Conservation (phyloP, 2,797 vertebrate genomes). For the Steatocranus sp. region DNA sequence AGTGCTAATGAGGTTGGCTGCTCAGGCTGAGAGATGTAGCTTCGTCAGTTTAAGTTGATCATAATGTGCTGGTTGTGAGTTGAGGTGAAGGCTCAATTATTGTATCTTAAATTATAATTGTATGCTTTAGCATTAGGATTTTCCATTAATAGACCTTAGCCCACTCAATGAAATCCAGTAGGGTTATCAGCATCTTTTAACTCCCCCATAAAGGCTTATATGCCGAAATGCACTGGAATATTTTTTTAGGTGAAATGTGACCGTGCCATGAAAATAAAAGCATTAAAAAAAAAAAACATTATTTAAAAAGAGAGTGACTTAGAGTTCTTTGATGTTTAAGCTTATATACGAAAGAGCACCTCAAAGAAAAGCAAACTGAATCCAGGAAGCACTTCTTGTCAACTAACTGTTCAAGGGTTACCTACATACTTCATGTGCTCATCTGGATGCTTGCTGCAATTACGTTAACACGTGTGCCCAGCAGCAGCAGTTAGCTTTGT, state of each 20-base stretch:
- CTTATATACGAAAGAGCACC: neutral
- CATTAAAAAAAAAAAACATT: rapidly evolving
- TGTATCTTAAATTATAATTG: neutral
- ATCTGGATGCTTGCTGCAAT: neutral
- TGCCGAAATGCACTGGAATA: neutral
- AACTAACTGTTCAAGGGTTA: neutral
- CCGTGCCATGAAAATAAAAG: neutral
- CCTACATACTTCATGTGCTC: neutral
- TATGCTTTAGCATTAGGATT: neutral
- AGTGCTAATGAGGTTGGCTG: neutral
- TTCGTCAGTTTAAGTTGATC: neutral
- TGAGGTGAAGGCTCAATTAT: neutral
- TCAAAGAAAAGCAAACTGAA: neutral
- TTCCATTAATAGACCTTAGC: neutral
- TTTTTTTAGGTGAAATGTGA: neutral
- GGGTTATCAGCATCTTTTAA: neutral
- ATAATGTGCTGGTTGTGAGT: neutral
- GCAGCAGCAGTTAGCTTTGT: neutral
- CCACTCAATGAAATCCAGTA: neutral
- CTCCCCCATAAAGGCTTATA: neutral
- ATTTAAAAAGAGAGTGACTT: neutral
- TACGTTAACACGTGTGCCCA: neutral
- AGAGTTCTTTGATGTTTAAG: neutral
- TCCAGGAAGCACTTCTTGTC: neutral
- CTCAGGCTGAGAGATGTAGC: neutral